Evolutionary conservation across 2,888 invertebrate genomes (phyloP), one percentile per base, ranked within the genome.

Genomic region (Nymphalis polychloros): DNA sequence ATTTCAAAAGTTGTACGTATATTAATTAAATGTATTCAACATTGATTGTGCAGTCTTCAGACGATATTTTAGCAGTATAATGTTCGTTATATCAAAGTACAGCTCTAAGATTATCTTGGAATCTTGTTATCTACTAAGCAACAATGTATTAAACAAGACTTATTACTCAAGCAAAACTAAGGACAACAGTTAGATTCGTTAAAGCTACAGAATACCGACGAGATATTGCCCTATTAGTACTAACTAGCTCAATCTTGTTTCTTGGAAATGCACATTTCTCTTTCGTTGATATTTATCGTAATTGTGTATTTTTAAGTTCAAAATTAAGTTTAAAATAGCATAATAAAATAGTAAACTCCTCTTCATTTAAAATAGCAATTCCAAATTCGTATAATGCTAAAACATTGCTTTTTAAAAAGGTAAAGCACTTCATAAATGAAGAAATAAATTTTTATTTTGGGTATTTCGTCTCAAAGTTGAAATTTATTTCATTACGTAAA

Each of bases 201-300:
- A 35, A 68, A 64, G 31, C 63, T 63, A 31, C 46, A 68, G 47
- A 62, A 66, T 59, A 47, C 41, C 27, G 47, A 60, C 69, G 63
- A 71, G 65, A 68, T 68, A 71, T 73, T 53, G 61, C 67, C 59
- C 71, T 69, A 66, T 71, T 71, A 68, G 63, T 48, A 65, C 62
- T 59, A 63, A 68, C 65, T 67, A 62, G 69, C 50, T 66, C 52
- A 19, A 66, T 71, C 67, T 59, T 61, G 41, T 67, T 62, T 47
- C 35, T 62, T 46, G 20, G n/a, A 50, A 62, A 62, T 67, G 35
- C 35, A 67, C 49, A 57, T 62, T 61, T 57, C 57, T 57, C 57
- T 57, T n/a, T 6, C 48, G 48, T 48, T 19, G 17, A 7, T 49
- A 19, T 8, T 49, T 49, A 49, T n/a, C 7, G 49, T 8, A 19